Evolutionary conservation across 2,113 vertebrate species (phyloP).

Genomic region (Xenus cinereus): DNA sequence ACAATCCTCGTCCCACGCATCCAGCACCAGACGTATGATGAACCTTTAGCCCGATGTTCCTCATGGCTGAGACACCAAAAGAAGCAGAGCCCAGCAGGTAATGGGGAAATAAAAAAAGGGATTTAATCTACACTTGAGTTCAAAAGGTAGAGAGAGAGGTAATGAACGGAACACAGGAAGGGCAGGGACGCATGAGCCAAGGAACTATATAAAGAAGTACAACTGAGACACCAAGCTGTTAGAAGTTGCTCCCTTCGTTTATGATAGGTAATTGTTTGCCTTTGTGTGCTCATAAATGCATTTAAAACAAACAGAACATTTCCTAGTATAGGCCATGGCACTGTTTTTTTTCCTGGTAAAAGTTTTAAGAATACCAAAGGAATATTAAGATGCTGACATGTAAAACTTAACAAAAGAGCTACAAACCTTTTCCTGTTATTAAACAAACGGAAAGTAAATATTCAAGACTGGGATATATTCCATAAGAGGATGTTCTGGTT

Average conservation of each 20-base stretch:
- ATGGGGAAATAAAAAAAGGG: not conserved
- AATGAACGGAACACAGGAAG: slow-evolving; percentile 2
- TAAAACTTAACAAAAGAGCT: slow-evolving; percentile 78
- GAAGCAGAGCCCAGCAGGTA: not conserved
- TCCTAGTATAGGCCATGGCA: slow-evolving; percentile 73
- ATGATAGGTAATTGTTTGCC: slow-evolving; percentile 46
- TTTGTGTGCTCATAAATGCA: slow-evolving; percentile 66
- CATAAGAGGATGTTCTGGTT: slow-evolving; percentile 78
- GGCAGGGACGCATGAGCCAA: not conserved
- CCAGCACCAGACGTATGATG: not conserved
- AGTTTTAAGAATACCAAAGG: slow-evolving; percentile 71
- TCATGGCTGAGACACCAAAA: not conserved
- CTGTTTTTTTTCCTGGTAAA: slow-evolving; percentile 76
- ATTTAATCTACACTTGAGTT: not conserved
- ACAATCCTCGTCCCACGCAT: not conserved
- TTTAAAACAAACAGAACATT: slow-evolving; percentile 73
- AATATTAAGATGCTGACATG: slow-evolving; percentile 78
- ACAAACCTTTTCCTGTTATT: slow-evolving; percentile 82
- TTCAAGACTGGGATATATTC: slow-evolving; percentile 74
- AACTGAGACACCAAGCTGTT: not conserved
- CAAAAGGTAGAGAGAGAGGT: not conserved
- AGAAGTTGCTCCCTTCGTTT: slow-evolving; percentile 5
- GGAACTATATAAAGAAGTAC: not conserved
- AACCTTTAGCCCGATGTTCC: not conserved
- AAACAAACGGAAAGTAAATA: slow-evolving; percentile 81